Base-by-base conservation (phyloP, 2,797 vertebrate genomes). In the Adelosebastes latens region DNA sequence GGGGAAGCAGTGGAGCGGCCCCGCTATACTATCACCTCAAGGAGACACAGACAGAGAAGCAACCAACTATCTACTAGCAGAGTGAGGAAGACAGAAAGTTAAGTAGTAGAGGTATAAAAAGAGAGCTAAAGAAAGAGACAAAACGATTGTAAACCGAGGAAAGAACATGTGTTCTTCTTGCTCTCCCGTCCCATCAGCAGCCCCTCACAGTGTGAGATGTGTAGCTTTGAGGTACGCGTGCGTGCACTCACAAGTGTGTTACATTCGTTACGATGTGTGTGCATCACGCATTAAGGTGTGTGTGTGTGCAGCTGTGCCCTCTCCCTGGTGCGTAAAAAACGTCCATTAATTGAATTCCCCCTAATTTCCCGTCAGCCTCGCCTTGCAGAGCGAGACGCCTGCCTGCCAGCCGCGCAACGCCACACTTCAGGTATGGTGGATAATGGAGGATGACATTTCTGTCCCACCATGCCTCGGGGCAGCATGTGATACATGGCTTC, bases 401-500 rank as follows among this genome's bases (percentile, higher is more conserved):
- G 96, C 91, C 92, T 92, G 87, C 92, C 90, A 92, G 90, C 92
- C 85, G 78, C 77, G 83, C 97, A 96, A 97, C 95, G 93, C 96
- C 95, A 97, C 96, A 97, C 97, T 98, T 98, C 96, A 97, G 97
- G 97, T 94, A 93, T 95, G 95, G 94, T 96, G 96, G 97, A 97
- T 98, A 98, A 98, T 95, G 96, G 97, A 96, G 97, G 96, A 96
- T 99, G 97, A 99, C 98, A 98, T 99, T 99, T 98, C 96, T 97
- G 96, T 98, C 96, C 96, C 96, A 96, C 96, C 96, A 97, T 97
- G 98, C 97, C 97, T 97, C 74, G 95, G 96, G 97, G 97, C 97
- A 97, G 96, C 96, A 96, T 98, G 97, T 97, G 97, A 98, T 98
- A 97, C 98, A 98, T 98, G 97, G 97, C 97, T 99, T 98, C 97